Conservation (phyloP, 2,113 vertebrate genomes). For the Cinclus cinclus region DNA sequence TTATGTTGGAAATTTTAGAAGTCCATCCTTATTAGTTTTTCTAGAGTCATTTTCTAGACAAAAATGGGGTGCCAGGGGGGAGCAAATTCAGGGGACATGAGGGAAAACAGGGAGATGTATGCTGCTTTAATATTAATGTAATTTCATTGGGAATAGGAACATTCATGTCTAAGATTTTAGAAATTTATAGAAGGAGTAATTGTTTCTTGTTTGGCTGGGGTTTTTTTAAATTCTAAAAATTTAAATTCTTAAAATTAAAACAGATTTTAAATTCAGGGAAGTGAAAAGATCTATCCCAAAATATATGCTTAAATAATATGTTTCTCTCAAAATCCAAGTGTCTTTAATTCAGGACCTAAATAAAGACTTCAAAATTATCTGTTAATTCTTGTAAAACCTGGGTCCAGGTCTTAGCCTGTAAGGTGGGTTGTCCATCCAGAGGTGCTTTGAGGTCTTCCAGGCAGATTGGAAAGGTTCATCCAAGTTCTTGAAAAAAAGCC, state of each 20-base stretch:
- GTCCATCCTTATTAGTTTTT: not conserved
- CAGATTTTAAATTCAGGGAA: not conserved
- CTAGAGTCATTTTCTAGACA: not conserved
- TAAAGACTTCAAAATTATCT: not conserved
- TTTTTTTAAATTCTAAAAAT: not conserved
- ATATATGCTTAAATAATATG: not conserved
- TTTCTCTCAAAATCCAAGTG: not conserved
- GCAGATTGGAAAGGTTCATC: not conserved
- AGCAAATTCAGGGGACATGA: not conserved
- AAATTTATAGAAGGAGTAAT: not conserved
- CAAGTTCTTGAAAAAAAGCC: not conserved
- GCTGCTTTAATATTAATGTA: not conserved
- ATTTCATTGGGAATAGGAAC: not conserved
- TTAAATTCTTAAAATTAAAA: no score
- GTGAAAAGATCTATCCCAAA: not conserved
- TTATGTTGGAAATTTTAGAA: not conserved
- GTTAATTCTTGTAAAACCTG: not conserved
- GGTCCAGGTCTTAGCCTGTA: not conserved
- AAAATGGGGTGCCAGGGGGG: rapidly evolving
- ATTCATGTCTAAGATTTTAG: not conserved
- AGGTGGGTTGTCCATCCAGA: not conserved
- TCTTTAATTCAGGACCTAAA: not conserved
- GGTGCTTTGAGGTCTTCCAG: not conserved
- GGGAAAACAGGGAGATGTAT: not conserved
- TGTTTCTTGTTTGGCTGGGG: not conserved